Evolutionary conservation across 2,797 vertebrate species (phyloP).

Genomic region (Nyctibius grandis): DNA sequence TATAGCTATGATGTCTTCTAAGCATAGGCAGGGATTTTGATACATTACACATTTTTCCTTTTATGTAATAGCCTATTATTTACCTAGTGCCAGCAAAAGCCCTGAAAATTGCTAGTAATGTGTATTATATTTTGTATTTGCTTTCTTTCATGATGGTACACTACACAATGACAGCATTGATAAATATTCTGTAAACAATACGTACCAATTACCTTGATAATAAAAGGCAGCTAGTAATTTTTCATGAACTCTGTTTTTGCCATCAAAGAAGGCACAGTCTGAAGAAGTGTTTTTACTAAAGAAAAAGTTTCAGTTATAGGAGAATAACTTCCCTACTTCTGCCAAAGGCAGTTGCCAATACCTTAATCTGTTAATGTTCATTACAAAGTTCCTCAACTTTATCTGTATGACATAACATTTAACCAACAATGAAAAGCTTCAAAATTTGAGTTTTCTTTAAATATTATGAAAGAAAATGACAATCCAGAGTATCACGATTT

Average conservation of each 20-base stretch:
- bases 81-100: neutral
- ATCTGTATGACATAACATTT: neutral
- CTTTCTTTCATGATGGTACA: neutral
- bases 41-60: neutral
- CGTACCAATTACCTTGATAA: neutral
- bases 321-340: neutral
- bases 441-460: neutral
- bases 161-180: neutral
- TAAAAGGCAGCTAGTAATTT: neutral
- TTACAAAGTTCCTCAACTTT: neutral
- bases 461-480: neutral
- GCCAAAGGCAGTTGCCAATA: neutral
- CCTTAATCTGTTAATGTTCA: neutral
- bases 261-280: neutral
- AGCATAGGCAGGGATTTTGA: neutral
- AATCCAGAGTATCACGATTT: rapidly evolving
- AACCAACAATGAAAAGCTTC: neutral
- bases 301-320: neutral
- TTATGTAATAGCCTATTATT: neutral
- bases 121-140: neutral
- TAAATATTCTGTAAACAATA: neutral
- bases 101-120: neutral
- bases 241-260: neutral
- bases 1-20: neutral
- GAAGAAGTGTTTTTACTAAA: neutral